Percentiles rank a stretch among this genome's conserved stretches.
phyloP scores from a whole-genome alignment of 2,797 vertebrate genomes.

The Anas flavirostris region DNA sequence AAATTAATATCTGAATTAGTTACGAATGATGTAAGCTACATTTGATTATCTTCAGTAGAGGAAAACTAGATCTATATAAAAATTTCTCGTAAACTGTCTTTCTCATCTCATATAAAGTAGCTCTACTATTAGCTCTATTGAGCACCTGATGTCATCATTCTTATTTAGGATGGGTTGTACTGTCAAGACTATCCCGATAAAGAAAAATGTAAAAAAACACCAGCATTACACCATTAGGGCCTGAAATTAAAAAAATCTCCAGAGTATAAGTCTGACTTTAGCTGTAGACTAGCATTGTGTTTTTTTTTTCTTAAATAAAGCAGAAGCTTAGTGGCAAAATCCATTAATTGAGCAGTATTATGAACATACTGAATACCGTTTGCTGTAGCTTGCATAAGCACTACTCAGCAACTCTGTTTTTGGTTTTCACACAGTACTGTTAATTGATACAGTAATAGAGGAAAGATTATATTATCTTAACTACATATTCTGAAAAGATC shows the following conservation, averaged over 20 bases:
- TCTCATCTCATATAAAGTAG: background rate
- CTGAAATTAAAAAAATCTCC: background rate
- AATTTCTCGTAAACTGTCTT: background rate
- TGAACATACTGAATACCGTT: background rate
- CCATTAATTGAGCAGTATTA: background rate
- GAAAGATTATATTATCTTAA: background rate
- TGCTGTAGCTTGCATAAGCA: background rate
- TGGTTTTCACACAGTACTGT: background rate
- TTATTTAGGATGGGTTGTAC: background rate
- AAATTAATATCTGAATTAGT: slow-evolving; percentile 28
- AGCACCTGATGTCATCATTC: background rate
- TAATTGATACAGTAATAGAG: background rate
- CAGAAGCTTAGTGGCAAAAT: background rate
- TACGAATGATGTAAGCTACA: background rate
- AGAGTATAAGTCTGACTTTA: background rate
- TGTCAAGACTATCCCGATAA: background rate
- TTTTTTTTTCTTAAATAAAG: background rate
- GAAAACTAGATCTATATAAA: background rate
- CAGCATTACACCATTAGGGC: background rate
- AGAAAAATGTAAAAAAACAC: background rate
- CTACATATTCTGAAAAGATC: background rate
- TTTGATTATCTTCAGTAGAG: background rate
- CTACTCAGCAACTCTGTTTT: background rate
- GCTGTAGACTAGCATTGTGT: background rate
- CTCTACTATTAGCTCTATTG: background rate